phyloP scores from a whole-genome alignment of 2,113 vertebrate species.

The Myrmecobius fasciatus region DNA sequence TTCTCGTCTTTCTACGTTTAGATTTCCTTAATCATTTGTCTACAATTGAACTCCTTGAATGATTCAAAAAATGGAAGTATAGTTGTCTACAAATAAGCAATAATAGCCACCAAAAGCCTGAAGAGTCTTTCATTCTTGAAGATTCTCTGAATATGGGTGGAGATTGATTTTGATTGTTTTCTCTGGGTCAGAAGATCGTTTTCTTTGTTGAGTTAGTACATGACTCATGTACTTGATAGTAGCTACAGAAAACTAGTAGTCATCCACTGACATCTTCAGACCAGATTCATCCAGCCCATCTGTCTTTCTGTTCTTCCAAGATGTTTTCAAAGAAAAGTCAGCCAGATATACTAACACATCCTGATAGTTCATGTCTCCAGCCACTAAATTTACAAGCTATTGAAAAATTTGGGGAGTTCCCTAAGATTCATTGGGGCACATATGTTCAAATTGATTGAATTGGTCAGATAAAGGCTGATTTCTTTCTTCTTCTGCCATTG shows the following conservation, averaged over 20 bases:
- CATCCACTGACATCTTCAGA: too few species aligned
- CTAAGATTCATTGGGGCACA: neutral
- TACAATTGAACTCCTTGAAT: neutral
- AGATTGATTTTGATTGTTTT: neutral
- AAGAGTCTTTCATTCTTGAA: neutral
- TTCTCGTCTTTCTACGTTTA: neutral
- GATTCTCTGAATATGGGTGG: neutral
- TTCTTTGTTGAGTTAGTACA: neutral
- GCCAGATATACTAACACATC: neutral
- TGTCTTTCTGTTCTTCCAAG: too few species aligned
- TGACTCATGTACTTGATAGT: too few species aligned
- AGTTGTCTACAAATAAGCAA: neutral
- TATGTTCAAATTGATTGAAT: neutral
- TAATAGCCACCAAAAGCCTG: neutral
- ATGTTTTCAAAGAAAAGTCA: too few species aligned
- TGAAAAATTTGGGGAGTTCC: neutral
- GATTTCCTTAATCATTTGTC: neutral
- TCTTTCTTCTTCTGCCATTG: neutral
- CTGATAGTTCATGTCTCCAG: neutral
- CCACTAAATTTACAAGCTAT: neutral
- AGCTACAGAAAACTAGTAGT: too few species aligned
- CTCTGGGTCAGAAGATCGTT: neutral
- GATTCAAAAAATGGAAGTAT: neutral
- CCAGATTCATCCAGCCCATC: too few species aligned
- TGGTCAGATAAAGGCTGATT: neutral